A percentile compares a stretch with the other conserved stretches of the same genome.
Conservation (phyloP, 2,113 vertebrate species). For the Sapajus apella region DNA sequence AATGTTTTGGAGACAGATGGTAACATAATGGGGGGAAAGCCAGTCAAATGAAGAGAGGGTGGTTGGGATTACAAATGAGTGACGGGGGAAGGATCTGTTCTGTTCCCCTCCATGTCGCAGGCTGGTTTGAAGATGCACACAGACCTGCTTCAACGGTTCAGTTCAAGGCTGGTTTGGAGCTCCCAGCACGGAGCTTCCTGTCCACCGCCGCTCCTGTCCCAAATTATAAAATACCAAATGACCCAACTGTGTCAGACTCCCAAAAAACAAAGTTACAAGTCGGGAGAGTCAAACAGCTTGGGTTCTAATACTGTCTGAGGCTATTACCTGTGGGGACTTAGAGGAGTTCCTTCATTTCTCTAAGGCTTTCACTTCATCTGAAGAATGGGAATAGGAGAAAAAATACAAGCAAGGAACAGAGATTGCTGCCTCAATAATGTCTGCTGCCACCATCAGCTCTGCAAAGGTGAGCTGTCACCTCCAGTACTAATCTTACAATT, state of each 20-base stretch:
- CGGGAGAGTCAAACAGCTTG: background rate
- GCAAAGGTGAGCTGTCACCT: background rate
- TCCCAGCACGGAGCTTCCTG: background rate
- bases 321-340: background rate
- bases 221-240: background rate
- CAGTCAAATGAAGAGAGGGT: background rate
- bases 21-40: background rate
- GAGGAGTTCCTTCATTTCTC: background rate
- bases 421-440: background rate
- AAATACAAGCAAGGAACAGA: constrained; percentile 38
- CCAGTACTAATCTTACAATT: background rate
- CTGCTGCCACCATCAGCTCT: background rate
- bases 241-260: constrained; percentile 28
- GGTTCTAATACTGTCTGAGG: background rate
- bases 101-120: background rate
- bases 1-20: constrained; percentile 62
- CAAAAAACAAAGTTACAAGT: background rate
- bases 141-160: background rate
- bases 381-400: background rate
- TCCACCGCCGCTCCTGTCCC: background rate
- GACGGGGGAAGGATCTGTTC: background rate
- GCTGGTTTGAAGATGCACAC: background rate
- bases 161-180: background rate
- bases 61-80: constrained; percentile 50
- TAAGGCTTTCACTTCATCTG: constrained; percentile 14